Evolutionary conservation across 2,888 invertebrate species (phyloP).

Genomic region (Carpatolechia fugitivella): DNA sequence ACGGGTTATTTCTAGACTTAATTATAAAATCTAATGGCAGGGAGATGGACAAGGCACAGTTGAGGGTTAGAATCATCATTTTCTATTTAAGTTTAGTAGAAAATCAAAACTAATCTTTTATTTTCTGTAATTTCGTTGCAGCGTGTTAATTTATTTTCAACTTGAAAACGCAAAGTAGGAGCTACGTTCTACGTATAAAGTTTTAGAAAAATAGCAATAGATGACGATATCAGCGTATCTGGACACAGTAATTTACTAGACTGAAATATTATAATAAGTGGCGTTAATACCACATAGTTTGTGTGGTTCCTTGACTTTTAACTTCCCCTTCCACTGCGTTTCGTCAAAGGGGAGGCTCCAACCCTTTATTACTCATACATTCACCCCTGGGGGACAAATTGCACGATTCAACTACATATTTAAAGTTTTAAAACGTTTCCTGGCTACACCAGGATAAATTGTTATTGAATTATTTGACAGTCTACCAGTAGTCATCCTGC

Average conservation of each 20-base stretch:
- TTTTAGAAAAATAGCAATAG: too few relatives aligned
- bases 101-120: not conserved
- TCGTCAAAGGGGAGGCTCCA: not conserved
- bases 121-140: too few relatives aligned
- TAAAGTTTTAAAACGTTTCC: too few relatives aligned
- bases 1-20: not conserved
- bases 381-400: not conserved
- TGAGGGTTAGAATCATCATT: not conserved
- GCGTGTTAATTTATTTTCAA: too few relatives aligned
- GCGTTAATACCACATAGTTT: not conserved
- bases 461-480: too few relatives aligned
- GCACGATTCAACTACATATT: not conserved
- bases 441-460: too few relatives aligned
- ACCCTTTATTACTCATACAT: not conserved
- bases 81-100: not conserved
- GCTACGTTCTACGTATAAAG: too few relatives aligned
- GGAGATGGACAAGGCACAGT: too few relatives aligned
- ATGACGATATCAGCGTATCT: too few relatives aligned
- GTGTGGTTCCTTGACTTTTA: not conserved
- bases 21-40: not conserved
- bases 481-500: too few relatives aligned
- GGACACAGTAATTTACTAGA: too few relatives aligned
- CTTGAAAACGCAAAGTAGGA: too few relatives aligned
- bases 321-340: not conserved
- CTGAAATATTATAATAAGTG: not conserved